Percentiles rank a stretch among this genome's conserved stretches.
phyloP scores from a whole-genome alignment of 2,888 invertebrate species.

The Athripsodes cinereus region DNA sequence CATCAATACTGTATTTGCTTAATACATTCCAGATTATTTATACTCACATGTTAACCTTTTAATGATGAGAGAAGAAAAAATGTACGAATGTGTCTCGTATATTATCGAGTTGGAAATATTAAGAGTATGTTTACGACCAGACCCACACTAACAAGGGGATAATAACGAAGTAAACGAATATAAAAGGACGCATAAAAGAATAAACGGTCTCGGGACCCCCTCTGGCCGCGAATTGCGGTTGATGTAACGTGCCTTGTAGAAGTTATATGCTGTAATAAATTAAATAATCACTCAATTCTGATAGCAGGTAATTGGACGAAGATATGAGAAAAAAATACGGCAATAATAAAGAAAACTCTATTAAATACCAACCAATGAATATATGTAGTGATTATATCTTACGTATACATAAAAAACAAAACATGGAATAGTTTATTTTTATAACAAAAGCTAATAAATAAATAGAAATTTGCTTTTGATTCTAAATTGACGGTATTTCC shows the following conservation, averaged over 20 bases:
- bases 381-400: no score
- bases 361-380: no score
- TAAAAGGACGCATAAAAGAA: slow-evolving; percentile 15
- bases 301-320: no score
- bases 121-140: slow-evolving; percentile 18
- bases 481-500: no score
- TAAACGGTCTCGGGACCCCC: slow-evolving; percentile 8
- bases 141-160: slow-evolving; percentile 19
- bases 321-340: no score
- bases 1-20: neutral
- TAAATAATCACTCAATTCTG: neutral
- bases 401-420: no score
- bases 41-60: neutral
- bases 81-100: slow-evolving; percentile 15
- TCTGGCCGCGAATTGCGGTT: neutral
- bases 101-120: slow-evolving; percentile 12
- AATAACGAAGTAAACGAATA: slow-evolving; percentile 12
- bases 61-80: slow-evolving; percentile 7
- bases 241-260: neutral
- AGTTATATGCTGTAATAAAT: neutral
- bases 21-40: neutral
- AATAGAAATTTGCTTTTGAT: no score
- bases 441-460: no score
- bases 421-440: no score
- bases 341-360: no score